A percentile compares a stretch with the other conserved stretches of the same genome.
Evolutionary conservation across 1,140 invertebrate species (phyloP).

Genomic region (Pollicipes pollicipes): DNA sequence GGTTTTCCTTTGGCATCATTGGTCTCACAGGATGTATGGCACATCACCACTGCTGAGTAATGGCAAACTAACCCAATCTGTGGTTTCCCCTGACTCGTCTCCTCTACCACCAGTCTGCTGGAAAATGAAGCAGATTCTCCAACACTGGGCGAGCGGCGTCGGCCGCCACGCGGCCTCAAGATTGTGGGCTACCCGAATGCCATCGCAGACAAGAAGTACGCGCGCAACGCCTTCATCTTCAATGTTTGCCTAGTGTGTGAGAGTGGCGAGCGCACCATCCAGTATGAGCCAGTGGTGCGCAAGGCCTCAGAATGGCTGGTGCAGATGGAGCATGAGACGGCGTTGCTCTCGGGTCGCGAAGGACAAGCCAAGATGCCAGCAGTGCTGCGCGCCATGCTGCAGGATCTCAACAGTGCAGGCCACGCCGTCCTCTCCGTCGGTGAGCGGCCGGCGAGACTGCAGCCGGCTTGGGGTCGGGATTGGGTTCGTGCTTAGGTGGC

Average conservation of each 20-base stretch:
- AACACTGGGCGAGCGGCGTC: conserved; percentile 41
- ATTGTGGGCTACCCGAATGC: conserved; percentile 82
- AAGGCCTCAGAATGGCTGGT: conserved; percentile 35
- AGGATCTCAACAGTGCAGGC: background rate
- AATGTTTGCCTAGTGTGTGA: conserved; percentile 92
- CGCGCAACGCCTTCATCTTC: conserved; percentile 84
- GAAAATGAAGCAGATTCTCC: conserved; percentile 9
- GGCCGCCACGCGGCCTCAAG: conserved; percentile 46
- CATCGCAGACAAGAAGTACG: conserved; percentile 75
- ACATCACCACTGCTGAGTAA: no score
- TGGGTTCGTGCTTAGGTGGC: background rate
- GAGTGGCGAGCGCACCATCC: conserved; percentile 59
- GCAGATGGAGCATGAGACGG: conserved; percentile 26
- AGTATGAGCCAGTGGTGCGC: conserved; percentile 34
- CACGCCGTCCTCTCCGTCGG: background rate
- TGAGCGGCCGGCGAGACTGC: conserved; percentile 15
- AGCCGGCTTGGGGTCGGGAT: conserved; percentile 13
- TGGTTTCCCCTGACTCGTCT: no score
- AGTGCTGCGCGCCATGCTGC: conserved; percentile 15
- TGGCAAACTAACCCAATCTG: background rate
- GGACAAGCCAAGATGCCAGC: conserved; percentile 13
- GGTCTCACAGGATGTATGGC: no score
- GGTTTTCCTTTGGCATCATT: no score
- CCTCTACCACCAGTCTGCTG: background rate
- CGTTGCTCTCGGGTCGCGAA: conserved; percentile 16